A percentile compares a stretch with the other conserved stretches of the same genome.
These are phyloP conservation scores for Drosophila testacea DNA, from an alignment of 2,888 invertebrate species.

Conservation along the genomic window DNA sequence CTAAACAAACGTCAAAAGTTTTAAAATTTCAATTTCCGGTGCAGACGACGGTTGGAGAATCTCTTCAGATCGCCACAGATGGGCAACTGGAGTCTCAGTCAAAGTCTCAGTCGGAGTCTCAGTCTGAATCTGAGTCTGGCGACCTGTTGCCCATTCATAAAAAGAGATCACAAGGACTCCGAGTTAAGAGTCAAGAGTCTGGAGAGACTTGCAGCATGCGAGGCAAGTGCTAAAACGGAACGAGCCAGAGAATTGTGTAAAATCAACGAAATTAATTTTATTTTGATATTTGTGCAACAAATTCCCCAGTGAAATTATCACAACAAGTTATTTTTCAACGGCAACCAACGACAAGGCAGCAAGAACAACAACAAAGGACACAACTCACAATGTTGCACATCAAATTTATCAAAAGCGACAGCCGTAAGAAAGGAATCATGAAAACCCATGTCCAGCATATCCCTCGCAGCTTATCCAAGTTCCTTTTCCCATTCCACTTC, in stretches of 20 bases:
- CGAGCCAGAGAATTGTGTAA: slow-evolving; percentile 33
- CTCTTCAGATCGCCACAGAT: slow-evolving; percentile 44
- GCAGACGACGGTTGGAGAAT: slow-evolving; percentile 44
- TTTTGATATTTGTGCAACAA: slow-evolving; percentile 78
- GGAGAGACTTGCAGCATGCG: slow-evolving; percentile 18
- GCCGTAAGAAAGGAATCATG: slow-evolving; percentile 67
- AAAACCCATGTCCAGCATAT: slow-evolving; percentile 9
- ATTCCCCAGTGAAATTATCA: slow-evolving; percentile 73
- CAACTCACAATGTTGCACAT: slow-evolving; percentile 50
- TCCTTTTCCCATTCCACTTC: background rate
- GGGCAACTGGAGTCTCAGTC: slow-evolving; percentile 17
- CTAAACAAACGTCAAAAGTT: slow-evolving; percentile 70
- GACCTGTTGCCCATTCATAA: slow-evolving; percentile 64
- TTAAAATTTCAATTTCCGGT: slow-evolving; percentile 81
- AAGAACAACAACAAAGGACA: slow-evolving; percentile 42
- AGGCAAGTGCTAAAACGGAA: slow-evolving; percentile 40
- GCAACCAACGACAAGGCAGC: slow-evolving; percentile 14
- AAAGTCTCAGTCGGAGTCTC: background rate
- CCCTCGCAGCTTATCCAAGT: slow-evolving; percentile 6
- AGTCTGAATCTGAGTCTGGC: slow-evolving; percentile 14
- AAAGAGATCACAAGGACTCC: slow-evolving; percentile 50
- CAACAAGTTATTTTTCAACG: slow-evolving; percentile 75
- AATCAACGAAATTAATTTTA: slow-evolving; percentile 76
- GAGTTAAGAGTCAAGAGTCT: background rate
- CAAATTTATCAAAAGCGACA: slow-evolving; percentile 78